phyloP scores from a whole-genome alignment of 2,113 vertebrate genomes.

The Morone saxatilis region DNA sequence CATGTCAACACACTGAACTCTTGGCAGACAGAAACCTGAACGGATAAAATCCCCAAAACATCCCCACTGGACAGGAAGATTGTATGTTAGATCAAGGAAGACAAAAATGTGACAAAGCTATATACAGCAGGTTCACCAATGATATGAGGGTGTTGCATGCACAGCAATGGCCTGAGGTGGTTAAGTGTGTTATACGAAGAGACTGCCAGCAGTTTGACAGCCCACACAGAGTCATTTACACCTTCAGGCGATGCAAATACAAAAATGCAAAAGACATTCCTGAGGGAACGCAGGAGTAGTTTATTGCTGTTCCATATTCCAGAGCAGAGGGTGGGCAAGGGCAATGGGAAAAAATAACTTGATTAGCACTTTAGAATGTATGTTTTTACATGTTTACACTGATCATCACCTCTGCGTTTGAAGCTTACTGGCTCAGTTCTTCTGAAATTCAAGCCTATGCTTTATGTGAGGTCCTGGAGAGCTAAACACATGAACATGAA shows the following conservation, averaged over 20 bases:
- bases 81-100: constrained; percentile 1
- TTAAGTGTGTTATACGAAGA: constrained; percentile 32
- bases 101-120: constrained; percentile 26
- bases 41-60: constrained; percentile 30
- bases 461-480: constrained; percentile 8
- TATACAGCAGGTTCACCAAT: not conserved
- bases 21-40: constrained; percentile 21
- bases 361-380: constrained; percentile 7
- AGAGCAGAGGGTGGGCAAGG: constrained; percentile 19
- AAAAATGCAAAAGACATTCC: no score
- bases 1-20: constrained; percentile 26
- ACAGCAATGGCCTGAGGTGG: constrained; percentile 30
- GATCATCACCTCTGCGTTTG: not conserved
- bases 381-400: constrained; percentile 9
- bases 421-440: not conserved
- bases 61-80: not conserved
- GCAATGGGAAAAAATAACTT: constrained; percentile 13
- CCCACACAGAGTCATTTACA: constrained; percentile 54
- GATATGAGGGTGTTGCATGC: not conserved
- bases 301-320: constrained; percentile 30
- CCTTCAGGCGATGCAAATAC: constrained; percentile 28
- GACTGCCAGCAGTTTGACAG: constrained; percentile 36
- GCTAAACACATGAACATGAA: constrained; percentile 20
- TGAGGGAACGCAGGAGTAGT: constrained; percentile 5
- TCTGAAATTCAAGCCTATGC: not conserved